Conservation (phyloP, 2,888 invertebrate genomes). For the Pollenia amentaria region DNA sequence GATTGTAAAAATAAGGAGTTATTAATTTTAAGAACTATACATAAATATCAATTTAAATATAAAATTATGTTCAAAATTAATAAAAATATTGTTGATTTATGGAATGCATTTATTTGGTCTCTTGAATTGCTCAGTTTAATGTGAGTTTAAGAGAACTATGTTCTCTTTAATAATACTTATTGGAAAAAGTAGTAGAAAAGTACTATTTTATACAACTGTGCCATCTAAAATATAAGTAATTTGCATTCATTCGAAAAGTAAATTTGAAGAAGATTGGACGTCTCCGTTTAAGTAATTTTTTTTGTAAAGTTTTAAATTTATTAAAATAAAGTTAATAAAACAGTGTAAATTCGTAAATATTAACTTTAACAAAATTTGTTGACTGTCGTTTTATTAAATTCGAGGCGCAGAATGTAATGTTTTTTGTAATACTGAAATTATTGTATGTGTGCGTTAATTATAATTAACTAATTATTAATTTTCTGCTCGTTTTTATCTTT, state of each 20-base stretch:
- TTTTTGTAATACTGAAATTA: background rate
- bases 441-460: constrained; percentile 50
- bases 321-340: constrained; percentile 16
- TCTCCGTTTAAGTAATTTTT: constrained; percentile 13
- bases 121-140: constrained; percentile 26
- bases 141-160: constrained; percentile 51
- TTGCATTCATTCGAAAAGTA: constrained; percentile 70
- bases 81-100: background rate
- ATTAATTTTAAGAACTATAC: constrained; percentile 9
- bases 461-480: constrained; percentile 61
- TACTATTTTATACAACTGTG: constrained; percentile 53
- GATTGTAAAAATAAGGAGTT: constrained; percentile 66
- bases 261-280: constrained; percentile 56
- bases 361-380: background rate
- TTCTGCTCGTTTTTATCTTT: constrained; percentile 61
- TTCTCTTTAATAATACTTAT: constrained; percentile 50
- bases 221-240: constrained; percentile 37
- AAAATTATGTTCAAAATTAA: constrained; percentile 16
- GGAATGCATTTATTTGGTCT: constrained; percentile 23
- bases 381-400: background rate
- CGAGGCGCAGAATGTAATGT: background rate
- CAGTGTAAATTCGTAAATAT: background rate
- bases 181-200: constrained; percentile 48
- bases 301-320: constrained; percentile 26
- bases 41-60: background rate